Evolutionary conservation across 2,888 invertebrate genomes (phyloP).

Genomic region (Meloe dianella): DNA sequence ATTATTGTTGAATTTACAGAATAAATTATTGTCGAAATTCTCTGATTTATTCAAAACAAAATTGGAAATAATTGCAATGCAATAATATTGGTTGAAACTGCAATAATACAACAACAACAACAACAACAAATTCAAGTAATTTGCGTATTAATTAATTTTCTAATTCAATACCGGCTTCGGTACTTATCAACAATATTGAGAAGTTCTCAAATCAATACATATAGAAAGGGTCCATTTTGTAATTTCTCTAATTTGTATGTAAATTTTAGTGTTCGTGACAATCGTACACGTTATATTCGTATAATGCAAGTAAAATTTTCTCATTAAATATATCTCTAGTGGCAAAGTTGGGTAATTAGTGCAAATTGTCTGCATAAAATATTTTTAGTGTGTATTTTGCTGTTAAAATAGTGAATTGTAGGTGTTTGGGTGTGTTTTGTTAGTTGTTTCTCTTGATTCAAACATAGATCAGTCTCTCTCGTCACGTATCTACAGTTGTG

Average conservation of each 20-base stretch:
- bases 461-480: conserved; percentile 31
- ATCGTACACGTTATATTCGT: conserved; percentile 26
- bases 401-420: neutral
- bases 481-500: conserved; percentile 37
- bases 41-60: neutral
- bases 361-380: neutral
- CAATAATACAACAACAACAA: neutral
- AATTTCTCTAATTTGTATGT: conserved; percentile 31
- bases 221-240: conserved; percentile 7
- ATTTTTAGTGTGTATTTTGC: neutral
- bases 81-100: neutral
- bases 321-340: conserved; percentile 17
- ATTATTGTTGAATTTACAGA: neutral
- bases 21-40: neutral
- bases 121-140: neutral
- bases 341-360: conserved; percentile 28
- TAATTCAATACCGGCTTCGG: neutral
- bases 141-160: conserved; percentile 5
- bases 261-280: conserved; percentile 29
- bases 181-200: neutral
- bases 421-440: neutral
- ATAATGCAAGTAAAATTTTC: conserved; percentile 22
- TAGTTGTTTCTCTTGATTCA: neutral
- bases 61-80: neutral
- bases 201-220: neutral